Conservation (phyloP, 2,797 vertebrate species). For the Anas acuta region DNA sequence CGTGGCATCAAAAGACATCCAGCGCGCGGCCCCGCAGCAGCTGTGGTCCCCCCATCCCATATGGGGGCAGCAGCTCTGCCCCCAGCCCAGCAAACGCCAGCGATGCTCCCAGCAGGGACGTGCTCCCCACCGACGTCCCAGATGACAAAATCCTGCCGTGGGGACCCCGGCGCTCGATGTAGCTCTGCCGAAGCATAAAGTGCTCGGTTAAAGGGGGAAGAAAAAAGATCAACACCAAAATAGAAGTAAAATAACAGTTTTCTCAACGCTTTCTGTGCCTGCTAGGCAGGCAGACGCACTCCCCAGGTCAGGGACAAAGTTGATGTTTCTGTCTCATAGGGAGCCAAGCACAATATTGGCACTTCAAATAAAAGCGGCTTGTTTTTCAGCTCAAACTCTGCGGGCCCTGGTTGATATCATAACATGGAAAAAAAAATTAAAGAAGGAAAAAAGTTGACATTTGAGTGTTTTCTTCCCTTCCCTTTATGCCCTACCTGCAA, state of each 20-base stretch:
- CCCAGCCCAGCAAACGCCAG: neutral
- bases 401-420: neutral
- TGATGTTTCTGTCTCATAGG: conserved; percentile 23
- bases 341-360: conserved; percentile 59
- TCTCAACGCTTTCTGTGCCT: conserved; percentile 42
- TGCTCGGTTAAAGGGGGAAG: neutral
- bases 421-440: neutral
- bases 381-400: conserved; percentile 26
- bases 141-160: neutral
- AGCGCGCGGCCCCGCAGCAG: neutral
- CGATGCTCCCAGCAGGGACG: accelerated
- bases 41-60: neutral
- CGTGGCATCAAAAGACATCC: neutral
- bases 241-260: conserved; percentile 55
- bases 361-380: neutral
- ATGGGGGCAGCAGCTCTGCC: neutral
- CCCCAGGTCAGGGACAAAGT: conserved; percentile 55
- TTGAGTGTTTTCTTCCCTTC: neutral
- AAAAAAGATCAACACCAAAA: neutral
- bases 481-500: neutral
- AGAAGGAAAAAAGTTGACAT: neutral
- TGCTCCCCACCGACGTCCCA: neutral
- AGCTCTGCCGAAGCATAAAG: neutral
- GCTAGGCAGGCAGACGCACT: conserved; percentile 49
- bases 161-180: neutral